Percentiles rank a stretch among this genome's conserved stretches.
Conservation (phyloP, 2,797 vertebrate genomes). For the Melanotaenia parkinsoni region DNA sequence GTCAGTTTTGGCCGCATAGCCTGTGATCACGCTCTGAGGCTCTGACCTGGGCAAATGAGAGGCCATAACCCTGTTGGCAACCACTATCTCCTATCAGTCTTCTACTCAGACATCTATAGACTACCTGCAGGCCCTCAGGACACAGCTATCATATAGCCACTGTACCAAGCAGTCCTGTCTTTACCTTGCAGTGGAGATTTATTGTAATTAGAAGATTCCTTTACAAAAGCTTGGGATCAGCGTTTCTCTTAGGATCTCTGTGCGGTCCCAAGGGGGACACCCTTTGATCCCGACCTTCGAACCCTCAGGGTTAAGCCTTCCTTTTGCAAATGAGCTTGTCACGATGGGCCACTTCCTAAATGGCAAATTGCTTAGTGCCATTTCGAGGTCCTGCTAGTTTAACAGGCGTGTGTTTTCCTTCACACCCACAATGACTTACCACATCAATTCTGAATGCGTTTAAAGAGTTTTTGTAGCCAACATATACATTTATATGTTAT, state of each 20-base stretch:
- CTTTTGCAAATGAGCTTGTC: constrained; percentile 84
- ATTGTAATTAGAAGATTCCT: constrained; percentile 87
- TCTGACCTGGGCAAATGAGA: constrained; percentile 81
- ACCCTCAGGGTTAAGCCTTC: constrained; percentile 83
- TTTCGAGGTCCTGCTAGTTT: constrained; percentile 69
- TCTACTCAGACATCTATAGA: constrained; percentile 75
- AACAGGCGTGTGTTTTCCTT: constrained; percentile 71
- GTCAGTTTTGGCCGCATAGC: constrained; percentile 72
- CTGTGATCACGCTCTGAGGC: constrained; percentile 79
- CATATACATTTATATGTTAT: neutral
- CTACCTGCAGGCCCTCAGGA: constrained; percentile 70
- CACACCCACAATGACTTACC: constrained; percentile 29
- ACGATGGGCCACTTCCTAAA: constrained; percentile 84
- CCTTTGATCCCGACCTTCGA: constrained; percentile 84
- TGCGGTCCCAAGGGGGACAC: constrained; percentile 80
- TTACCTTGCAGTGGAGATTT: constrained; percentile 83
- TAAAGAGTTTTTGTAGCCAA: constrained; percentile 4
- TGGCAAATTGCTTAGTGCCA: constrained; percentile 74
- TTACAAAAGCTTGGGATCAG: constrained; percentile 85
- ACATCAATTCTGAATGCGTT: constrained; percentile 38
- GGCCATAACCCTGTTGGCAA: constrained; percentile 73
- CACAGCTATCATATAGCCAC: constrained; percentile 81
- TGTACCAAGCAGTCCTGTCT: constrained; percentile 77
- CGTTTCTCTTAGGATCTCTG: constrained; percentile 76
- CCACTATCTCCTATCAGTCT: constrained; percentile 75